Evolutionary conservation across 2,888 invertebrate species (phyloP), one percentile per base, ranked within the genome.

Genomic region (Galerucella nymphaeae): DNA sequence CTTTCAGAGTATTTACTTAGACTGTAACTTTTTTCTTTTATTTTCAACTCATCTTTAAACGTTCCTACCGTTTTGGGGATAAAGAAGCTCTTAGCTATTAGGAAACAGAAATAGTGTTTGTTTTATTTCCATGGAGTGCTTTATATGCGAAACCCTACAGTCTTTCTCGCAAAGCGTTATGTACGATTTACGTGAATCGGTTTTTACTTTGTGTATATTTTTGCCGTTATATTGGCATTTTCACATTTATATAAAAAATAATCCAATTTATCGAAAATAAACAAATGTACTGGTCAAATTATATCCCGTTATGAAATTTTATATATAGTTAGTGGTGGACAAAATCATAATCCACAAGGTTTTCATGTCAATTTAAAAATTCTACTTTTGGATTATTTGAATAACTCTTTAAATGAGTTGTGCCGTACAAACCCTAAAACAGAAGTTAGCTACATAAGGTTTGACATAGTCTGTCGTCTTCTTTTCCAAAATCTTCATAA

Each of bases 21-120:
- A 77, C 72, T 77, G 78, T 77, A 77, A 78, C 72, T 45, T 74
- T 70, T 73, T 66, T 58, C 16, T 73, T 72, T 75, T 68, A 53
- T 75, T 75, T 62, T 38, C 50, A n/a, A 20, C 48, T 63, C 50
- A 50, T 66, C 50, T 42, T 45, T 59, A 71, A 71, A 78, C 77
- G 74, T 73, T 80, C 79, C 76, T 72, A 77, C 71, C 77, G 80
- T 73, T 79, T 70, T 69, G 77, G 81, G 82, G 76, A 80, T 79
- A 70, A 69, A 73, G 77, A 75, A 78, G 77, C 82, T 79, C 83
- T 80, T 79, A 80, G 80, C 82, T 83, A 83, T 82, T 83, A 83
- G 80, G 80, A 80, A 80, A 81, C 82, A 82, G 82, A 82, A 82
- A 82, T 82, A 80, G 82, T 82, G 82, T 82, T 83, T 83, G 82